Evolutionary conservation across 2,888 invertebrate species (phyloP), one percentile per base, ranked within the genome.

Genomic region (Pristionchus exspectatus): DNA sequence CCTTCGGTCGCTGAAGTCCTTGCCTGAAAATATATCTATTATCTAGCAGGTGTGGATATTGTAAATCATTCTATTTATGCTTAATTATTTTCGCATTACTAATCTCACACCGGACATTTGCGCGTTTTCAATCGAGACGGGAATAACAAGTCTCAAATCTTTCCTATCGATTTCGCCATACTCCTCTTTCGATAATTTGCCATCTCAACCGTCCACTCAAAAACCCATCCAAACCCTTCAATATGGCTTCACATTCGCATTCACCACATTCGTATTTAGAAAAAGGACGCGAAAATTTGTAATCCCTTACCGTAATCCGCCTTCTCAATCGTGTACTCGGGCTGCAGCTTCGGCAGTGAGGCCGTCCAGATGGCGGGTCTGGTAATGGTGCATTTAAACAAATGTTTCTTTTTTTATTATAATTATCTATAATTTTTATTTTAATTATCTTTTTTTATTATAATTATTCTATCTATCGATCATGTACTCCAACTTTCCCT

Each of bases 331-430:
- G 81, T 81, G 81, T 81, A 81, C 9, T 81, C 81, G 50, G 81
- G 81, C 27, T 54, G 81, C n/a, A 81, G 50, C 21, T 81, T n/a
- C 4, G 81, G 81, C 3, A 81, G 81, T 0, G 81, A 50, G 7
- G 50, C n/a, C n/a, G 84, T 85, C 84, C 84, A 85, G 56, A 63
- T 44, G 33, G 84, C 84, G 24, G 84, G 84, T 85, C 84, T 56
- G 81, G 0, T n/a, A n/a, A n/a, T 50, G 38, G 38, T 24, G 50
- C n/a, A n/a, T 50, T 38, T 81, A 2, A 5, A 38, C 2, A 38
- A 38, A 38, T n/a, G n/a, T n/a, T n/a, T n/a, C n/a, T n/a, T n/a
- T n/a, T n/a, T n/a, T n/a, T n/a, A n/a, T n/a, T n/a, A n/a, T n/a
- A n/a, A n/a, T n/a, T n/a, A n/a, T n/a, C n/a, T n/a, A n/a, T n/a